A percentile compares a stretch with the other conserved stretches of the same genome.
These are phyloP conservation scores for Panagrolaimus sp. DNA, from an alignment of 1,140 invertebrate genomes.

Conservation along the genomic window DNA sequence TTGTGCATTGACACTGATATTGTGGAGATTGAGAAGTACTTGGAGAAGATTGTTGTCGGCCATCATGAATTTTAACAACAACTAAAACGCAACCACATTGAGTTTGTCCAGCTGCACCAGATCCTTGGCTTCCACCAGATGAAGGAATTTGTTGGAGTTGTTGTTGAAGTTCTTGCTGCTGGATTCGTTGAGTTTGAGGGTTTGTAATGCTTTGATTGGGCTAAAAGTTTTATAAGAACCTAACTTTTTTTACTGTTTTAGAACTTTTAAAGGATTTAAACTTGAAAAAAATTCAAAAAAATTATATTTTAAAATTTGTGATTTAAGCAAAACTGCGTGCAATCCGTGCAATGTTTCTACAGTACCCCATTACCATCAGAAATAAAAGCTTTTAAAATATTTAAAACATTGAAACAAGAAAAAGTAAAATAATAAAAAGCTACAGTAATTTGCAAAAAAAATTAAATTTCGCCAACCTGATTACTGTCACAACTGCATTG, in stretches of 20 bases:
- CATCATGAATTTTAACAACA: not conserved
- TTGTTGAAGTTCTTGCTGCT: constrained; percentile 5
- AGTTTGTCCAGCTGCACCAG: not conserved
- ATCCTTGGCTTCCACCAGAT: not conserved
- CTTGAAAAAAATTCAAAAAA: no score
- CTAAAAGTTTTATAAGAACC: constrained; percentile 10
- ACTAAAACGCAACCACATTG: constrained; percentile 10
- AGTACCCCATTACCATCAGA: no score
- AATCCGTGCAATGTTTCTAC: constrained; percentile 5
- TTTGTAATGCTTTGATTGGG: not conserved
- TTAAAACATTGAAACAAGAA: no score
- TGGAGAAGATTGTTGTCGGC: not conserved
- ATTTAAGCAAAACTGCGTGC: no score
- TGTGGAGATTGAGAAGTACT: not conserved
- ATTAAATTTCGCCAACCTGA: not conserved
- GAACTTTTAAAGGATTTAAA: no score
- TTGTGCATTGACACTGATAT: constrained; percentile 11
- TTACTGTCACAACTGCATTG: constrained; percentile 17
- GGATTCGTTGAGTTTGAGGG: no score
- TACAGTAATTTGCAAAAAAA: no score
- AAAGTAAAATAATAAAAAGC: no score
- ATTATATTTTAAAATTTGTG: no score
- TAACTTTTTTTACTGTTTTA: not conserved
- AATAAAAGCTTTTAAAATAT: no score
- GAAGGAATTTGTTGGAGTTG: not conserved